phyloP scores from a whole-genome alignment of 2,113 vertebrate species.

The Dromas ardeola region DNA sequence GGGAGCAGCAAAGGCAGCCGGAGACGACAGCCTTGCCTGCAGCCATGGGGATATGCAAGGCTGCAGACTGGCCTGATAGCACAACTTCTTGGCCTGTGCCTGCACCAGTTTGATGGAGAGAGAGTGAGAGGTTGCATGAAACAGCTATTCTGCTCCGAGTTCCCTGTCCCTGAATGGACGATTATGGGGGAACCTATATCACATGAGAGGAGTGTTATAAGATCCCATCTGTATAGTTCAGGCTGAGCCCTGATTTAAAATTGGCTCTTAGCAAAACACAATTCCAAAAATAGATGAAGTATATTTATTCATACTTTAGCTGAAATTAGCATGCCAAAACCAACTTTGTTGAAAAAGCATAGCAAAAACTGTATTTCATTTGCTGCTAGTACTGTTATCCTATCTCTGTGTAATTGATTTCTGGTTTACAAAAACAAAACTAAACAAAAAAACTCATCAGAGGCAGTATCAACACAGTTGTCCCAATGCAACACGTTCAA shows the following conservation, averaged over 20 bases:
- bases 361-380: not conserved
- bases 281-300: conserved; percentile 10
- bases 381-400: not conserved
- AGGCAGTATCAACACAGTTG: not conserved
- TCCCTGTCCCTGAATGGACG: not conserved
- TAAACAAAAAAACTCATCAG: not conserved
- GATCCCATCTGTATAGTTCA: not conserved
- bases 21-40: not conserved
- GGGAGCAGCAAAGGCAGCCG: not conserved
- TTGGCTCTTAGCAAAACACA: not conserved
- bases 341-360: not conserved
- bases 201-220: not conserved
- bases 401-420: not conserved
- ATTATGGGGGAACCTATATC: not conserved
- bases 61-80: not conserved
- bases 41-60: not conserved
- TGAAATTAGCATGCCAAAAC: conserved; percentile 18
- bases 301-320: conserved; percentile 38
- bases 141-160: not conserved
- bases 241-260: not conserved
- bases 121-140: not conserved
- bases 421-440: not conserved
- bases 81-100: not conserved
- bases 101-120: not conserved
- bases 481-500: not conserved